phyloP scores from a whole-genome alignment of 2,888 invertebrate species.

The Limnephilus marmoratus region DNA sequence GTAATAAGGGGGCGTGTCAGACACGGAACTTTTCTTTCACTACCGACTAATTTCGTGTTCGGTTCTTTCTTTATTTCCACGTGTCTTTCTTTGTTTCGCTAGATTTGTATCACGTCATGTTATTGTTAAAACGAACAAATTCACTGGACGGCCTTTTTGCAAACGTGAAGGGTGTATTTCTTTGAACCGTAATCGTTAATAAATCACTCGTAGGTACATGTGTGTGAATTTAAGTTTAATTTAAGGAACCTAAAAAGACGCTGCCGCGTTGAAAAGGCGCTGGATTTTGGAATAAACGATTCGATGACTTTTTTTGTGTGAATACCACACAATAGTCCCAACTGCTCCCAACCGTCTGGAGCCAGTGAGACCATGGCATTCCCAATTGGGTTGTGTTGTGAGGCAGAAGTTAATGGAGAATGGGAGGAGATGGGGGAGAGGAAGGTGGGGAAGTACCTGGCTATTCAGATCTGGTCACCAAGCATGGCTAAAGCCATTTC shows the following conservation, averaged over 20 bases:
- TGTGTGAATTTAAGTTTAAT: background rate
- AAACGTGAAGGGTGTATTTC: background rate
- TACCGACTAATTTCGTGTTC: background rate
- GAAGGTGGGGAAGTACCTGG: too few species aligned
- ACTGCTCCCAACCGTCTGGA: too few species aligned
- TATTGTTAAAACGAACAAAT: background rate
- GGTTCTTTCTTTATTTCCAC: slow-evolving; percentile 9
- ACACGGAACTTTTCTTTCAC: slow-evolving; percentile 33
- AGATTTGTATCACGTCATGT: background rate
- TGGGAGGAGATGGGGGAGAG: too few species aligned
- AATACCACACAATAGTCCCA: too few species aligned
- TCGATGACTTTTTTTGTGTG: background rate
- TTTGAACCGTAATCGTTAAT: background rate
- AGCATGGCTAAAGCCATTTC: too few species aligned
- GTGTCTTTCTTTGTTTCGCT: slow-evolving; percentile 12
- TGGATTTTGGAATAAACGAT: background rate
- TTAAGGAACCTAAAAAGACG: too few species aligned
- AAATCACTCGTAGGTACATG: background rate
- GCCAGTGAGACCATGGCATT: too few species aligned
- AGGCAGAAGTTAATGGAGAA: too few species aligned
- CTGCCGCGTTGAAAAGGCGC: too few species aligned
- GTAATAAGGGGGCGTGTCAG: slow-evolving; percentile 25
- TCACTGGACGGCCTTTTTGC: background rate
- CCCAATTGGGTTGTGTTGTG: too few species aligned
- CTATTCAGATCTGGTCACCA: too few species aligned